Evolutionary conservation across 2,113 vertebrate genomes (phyloP).

Genomic region (Suncus etruscus): DNA sequence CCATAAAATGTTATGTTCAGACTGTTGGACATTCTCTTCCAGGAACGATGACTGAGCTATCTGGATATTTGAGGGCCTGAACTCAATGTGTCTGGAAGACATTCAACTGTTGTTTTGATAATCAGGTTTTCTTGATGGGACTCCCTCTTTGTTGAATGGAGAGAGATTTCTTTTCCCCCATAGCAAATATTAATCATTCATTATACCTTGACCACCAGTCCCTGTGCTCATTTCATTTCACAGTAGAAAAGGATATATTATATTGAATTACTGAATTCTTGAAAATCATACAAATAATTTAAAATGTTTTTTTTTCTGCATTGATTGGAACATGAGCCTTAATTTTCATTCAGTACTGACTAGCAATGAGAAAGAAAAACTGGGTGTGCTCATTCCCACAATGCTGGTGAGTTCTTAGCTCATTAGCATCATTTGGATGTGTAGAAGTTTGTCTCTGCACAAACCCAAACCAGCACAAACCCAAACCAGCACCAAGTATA

Average conservation of each 20-base stretch:
- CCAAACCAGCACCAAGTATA: no score
- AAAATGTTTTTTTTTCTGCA: background rate
- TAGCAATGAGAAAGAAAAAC: no score
- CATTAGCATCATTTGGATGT: background rate
- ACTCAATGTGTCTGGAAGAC: background rate
- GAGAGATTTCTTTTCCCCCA: conserved; percentile 18
- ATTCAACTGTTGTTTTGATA: conserved; percentile 48
- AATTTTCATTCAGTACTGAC: background rate
- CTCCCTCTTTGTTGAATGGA: background rate
- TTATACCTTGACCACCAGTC: background rate
- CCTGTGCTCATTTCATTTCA: background rate
- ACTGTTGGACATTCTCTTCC: conserved; percentile 15
- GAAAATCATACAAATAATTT: background rate
- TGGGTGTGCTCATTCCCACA: background rate
- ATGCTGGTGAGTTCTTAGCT: fast-evolving
- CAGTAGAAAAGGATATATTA: background rate
- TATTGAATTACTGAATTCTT: conserved; percentile 22
- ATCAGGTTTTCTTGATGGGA: conserved; percentile 5
- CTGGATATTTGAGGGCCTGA: conserved; percentile 16
- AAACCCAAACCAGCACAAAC: no score
- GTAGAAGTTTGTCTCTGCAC: background rate
- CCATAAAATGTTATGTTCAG: conserved; percentile 42
- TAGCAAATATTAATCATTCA: conserved; percentile 11
- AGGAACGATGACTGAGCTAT: background rate
- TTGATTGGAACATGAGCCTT: background rate